Percentiles rank a stretch among this genome's conserved stretches.
These are phyloP conservation scores for Gari tellinella DNA, from an alignment of 2,888 invertebrate genomes.

Conservation along the genomic window DNA sequence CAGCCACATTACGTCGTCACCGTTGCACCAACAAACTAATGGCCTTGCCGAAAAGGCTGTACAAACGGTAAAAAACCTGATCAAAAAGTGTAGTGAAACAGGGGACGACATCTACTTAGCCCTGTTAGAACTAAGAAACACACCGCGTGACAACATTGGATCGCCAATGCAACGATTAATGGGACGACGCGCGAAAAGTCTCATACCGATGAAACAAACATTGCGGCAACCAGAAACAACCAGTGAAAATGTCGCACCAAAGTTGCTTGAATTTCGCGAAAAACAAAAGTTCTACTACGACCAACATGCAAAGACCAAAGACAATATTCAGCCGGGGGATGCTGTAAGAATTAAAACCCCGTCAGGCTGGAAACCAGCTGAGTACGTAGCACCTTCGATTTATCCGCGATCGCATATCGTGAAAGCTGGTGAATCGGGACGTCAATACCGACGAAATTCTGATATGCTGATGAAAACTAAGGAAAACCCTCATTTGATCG, in stretches of 20 bases:
- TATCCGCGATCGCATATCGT: slow-evolving; percentile 34
- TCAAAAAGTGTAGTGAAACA: slow-evolving; percentile 21
- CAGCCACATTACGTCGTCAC: slow-evolving; percentile 40
- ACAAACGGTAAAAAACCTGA: slow-evolving; percentile 45
- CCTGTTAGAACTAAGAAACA: slow-evolving; percentile 19
- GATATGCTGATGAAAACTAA: slow-evolving; percentile 24
- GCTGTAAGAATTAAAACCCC: slow-evolving; percentile 22
- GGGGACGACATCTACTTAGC: slow-evolving; percentile 28
- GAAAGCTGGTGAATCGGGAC: slow-evolving; percentile 20
- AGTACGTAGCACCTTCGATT: not conserved
- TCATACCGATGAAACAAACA: slow-evolving; percentile 31
- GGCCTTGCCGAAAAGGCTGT: slow-evolving; percentile 60
- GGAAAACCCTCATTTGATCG: slow-evolving; percentile 1
- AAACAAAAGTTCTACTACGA: slow-evolving; percentile 33
- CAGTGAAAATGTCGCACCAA: slow-evolving; percentile 3
- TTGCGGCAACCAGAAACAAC: slow-evolving; percentile 24
- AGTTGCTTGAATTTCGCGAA: slow-evolving; percentile 20
- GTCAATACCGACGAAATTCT: slow-evolving; percentile 27
- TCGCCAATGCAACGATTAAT: slow-evolving; percentile 53
- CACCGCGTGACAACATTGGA: slow-evolving; percentile 24
- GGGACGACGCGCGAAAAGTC: slow-evolving; percentile 44
- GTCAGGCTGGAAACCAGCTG: slow-evolving; percentile 41
- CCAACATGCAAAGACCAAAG: slow-evolving; percentile 14
- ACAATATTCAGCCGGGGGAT: not conserved
- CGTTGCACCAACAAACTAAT: slow-evolving; percentile 57